A percentile compares a stretch with the other conserved stretches of the same genome.
These are phyloP conservation scores for Periparus ater DNA, from an alignment of 2,797 vertebrate species.

Conservation along the genomic window DNA sequence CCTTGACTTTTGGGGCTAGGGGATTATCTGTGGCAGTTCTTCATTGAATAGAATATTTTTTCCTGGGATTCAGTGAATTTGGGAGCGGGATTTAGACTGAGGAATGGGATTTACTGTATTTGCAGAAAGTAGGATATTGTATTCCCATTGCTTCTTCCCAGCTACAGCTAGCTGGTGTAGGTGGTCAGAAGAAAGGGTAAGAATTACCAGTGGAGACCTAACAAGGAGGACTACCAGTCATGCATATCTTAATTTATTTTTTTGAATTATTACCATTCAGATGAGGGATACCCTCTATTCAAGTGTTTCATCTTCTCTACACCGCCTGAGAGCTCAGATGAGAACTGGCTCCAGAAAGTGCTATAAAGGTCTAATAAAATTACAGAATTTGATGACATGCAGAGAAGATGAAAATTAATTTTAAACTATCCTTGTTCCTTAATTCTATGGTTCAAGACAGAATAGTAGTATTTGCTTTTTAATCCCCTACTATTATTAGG, in stretches of 20 bases:
- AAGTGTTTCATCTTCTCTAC: neutral
- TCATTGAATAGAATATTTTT: neutral
- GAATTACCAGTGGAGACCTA: neutral
- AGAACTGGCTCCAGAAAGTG: fast-evolving
- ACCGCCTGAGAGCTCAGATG: neutral
- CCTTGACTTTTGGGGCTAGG: neutral
- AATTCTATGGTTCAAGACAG: neutral
- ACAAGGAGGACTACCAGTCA: neutral
- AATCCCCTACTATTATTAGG: neutral
- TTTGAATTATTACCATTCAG: neutral
- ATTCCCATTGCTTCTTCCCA: neutral
- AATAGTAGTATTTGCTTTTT: neutral
- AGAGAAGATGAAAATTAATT: neutral
- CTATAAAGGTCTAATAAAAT: neutral
- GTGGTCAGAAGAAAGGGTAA: neutral
- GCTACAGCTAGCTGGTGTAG: neutral
- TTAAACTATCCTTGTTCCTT: neutral
- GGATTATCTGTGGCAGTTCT: neutral
- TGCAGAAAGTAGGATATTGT: neutral
- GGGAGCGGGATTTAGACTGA: neutral
- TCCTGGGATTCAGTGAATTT: neutral
- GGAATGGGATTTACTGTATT: neutral
- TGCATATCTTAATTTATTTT: neutral
- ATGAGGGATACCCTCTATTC: neutral
- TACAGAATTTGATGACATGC: fast-evolving